Base-by-base conservation (phyloP, 2,797 vertebrate genomes). In the Eospalax fontanierii region DNA sequence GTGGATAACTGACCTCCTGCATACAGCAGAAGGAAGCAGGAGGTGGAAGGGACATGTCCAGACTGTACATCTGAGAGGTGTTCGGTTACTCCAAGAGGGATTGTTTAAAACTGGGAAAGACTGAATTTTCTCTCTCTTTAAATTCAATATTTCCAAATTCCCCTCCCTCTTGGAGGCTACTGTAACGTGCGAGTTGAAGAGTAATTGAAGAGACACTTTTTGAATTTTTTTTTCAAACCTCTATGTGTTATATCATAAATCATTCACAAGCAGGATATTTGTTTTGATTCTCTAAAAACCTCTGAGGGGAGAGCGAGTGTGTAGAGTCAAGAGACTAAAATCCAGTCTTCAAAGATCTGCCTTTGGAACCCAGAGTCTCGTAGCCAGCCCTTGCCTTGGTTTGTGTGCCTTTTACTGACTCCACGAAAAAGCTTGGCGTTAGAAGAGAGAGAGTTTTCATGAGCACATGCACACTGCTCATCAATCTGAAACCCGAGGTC, bases 271-370 rank as follows among this genome's bases (percentile, higher is more conserved):
- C 65, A 59, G 8, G 14, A 50, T 50, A 82, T 84, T 80, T 87
- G 63, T 81, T 95, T 75, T 65, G 85, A 82, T 63, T 90, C 40
- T 90, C 88, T 88, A 61, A 46, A 83, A 92, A 68, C 40, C 50
- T 88, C 73, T 26, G 18, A 85, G 35, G 19, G 11, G 16, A 68
- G 12, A 28, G 8, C 76, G 38, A 8, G 16, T 73, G 18, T 9
- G 28, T 38, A 7, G 38, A 61, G 43, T 84, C 8, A 68, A 63
- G 40, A 73, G 7, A 43, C 19, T 14, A 86, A 90, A 68, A 35
- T 30, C 38, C 12, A 59, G 54, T 54, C 19, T 40, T 76, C 22
- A 11, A 19, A 54, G 28, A 26, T 78, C 65, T 87, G n/a, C 43
- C 38, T 90, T 61, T 86, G 35, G n/a, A 24, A 19, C 21, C 73